phyloP scores from a whole-genome alignment of 2,888 invertebrate genomes.

The Morinoia aosen region DNA sequence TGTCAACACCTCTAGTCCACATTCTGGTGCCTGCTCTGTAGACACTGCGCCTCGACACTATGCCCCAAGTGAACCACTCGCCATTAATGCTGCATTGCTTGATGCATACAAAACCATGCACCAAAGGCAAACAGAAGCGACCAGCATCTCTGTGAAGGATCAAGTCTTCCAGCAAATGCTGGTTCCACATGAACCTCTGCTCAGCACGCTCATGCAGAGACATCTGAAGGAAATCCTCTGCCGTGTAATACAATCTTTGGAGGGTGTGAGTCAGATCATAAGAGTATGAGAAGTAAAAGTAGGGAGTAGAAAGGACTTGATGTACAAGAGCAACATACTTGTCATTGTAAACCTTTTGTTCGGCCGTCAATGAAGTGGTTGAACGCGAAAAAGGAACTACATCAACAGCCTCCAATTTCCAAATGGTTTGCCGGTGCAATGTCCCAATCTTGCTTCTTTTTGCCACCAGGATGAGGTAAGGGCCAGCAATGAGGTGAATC shows the following conservation, averaged over 20 bases:
- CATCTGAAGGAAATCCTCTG: constrained; percentile 86
- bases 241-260: constrained; percentile 87
- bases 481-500: constrained; percentile 86
- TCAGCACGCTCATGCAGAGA: constrained; percentile 86
- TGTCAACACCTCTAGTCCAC: constrained; percentile 90
- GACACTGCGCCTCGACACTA: constrained; percentile 90
- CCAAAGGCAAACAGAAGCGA: constrained; percentile 87
- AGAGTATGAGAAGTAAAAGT: constrained; percentile 93
- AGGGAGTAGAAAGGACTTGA: constrained; percentile 84
- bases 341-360: constrained; percentile 76
- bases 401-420: constrained; percentile 84
- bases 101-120: constrained; percentile 90
- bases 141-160: constrained; percentile 81
- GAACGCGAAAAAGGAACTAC: constrained; percentile 89
- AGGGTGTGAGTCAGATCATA: constrained; percentile 94
- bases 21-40: constrained; percentile 87
- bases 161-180: constrained; percentile 82
- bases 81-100: constrained; percentile 86
- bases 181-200: constrained; percentile 94
- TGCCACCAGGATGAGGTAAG: constrained; percentile 90
- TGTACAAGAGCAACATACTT: constrained; percentile 79
- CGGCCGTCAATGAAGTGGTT: constrained; percentile 85
- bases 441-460: constrained; percentile 86
- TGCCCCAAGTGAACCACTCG: constrained; percentile 85
- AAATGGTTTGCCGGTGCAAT: constrained; percentile 84